Base-by-base conservation (phyloP, 1,140 invertebrate species). In the Drosophila mauritiana region DNA sequence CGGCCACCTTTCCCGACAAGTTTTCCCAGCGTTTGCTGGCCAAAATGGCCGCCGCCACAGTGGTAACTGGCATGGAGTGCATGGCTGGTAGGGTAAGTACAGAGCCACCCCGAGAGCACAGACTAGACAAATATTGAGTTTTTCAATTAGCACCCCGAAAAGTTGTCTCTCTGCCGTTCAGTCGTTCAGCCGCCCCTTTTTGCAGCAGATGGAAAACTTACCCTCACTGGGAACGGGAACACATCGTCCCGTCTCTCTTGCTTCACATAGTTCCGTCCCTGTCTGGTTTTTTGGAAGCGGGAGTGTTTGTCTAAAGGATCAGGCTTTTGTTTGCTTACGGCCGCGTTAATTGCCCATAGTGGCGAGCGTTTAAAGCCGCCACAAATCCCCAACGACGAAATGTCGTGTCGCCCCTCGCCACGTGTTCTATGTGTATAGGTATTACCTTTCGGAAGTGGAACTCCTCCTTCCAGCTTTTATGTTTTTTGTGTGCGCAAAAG, bases 281-380 rank as follows among this genome's bases (percentile, higher is more conserved):
- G 20, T 57, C 22, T 4, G 42, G 58, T 49, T 34, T 31, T 43
- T n/a, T 25, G 59, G 59, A 39, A 64, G 55, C 10, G 64, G 59
- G 34, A 64, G 63, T 89, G 77, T 89, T 89, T 89, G 85, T 84
- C 64, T 80, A 89, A 89, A 89, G 84, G 84, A 89, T 89, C 84
- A 89, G 77, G 77, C 76, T 53, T 65, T 49, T 89, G 84, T 89
- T 89, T 89, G 80, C 85, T 56, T 89, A 70, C 67, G 84, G 80
- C 53, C 85, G 85, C 85, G 84, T 89, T 89, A 89, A 89, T 89
- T 89, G 84, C 84, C 84, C 84, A 90, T 89, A 90, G 84, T 89
- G 84, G 84, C 77, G 67, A 89, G 77, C 84, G 80, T 89, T 89
- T 89, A 89, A 89, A 89, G 84, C 84, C 73, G 84, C 84, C 84